A percentile compares a stretch with the other conserved stretches of the same genome.
Evolutionary conservation across 2,888 invertebrate species (phyloP).

Genomic region (Diarsia brunnea): DNA sequence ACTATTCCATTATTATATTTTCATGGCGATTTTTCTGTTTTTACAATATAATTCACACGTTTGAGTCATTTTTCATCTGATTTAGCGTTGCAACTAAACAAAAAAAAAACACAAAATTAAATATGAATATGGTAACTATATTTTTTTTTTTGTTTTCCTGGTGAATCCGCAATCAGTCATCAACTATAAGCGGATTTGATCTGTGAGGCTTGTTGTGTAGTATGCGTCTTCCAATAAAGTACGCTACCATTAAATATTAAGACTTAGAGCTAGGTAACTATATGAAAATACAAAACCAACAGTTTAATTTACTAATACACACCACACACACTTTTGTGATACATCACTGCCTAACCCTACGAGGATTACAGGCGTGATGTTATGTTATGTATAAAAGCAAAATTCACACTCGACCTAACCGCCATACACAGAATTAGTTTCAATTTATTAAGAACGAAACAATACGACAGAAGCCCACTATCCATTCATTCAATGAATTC

Average conservation of each 20-base stretch:
- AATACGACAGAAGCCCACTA: constrained; percentile 30
- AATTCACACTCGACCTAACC: neutral
- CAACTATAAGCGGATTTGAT: too few relatives aligned
- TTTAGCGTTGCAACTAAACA: neutral
- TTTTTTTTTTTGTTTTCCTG: too few relatives aligned
- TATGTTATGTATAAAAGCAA: neutral
- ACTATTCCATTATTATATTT: neutral
- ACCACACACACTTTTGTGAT: neutral
- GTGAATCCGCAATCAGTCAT: too few relatives aligned
- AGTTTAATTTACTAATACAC: neutral
- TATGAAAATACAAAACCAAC: too few relatives aligned
- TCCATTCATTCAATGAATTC: constrained; percentile 51
- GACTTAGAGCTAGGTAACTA: too few relatives aligned
- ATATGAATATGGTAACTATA: neutral
- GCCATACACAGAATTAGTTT: neutral
- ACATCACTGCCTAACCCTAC: too few relatives aligned
- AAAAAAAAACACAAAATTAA: too few relatives aligned
- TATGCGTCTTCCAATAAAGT: too few relatives aligned
- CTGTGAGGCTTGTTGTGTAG: too few relatives aligned
- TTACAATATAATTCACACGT: neutral
- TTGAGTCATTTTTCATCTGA: neutral
- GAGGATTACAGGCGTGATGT: too few relatives aligned
- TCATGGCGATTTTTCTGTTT: neutral
- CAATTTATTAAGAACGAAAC: constrained; percentile 53
- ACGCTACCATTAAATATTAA: too few relatives aligned